A percentile compares a stretch with the other conserved stretches of the same genome.
Evolutionary conservation across 2,888 invertebrate genomes (phyloP).

Genomic region (Microctonus aethiopoides): DNA sequence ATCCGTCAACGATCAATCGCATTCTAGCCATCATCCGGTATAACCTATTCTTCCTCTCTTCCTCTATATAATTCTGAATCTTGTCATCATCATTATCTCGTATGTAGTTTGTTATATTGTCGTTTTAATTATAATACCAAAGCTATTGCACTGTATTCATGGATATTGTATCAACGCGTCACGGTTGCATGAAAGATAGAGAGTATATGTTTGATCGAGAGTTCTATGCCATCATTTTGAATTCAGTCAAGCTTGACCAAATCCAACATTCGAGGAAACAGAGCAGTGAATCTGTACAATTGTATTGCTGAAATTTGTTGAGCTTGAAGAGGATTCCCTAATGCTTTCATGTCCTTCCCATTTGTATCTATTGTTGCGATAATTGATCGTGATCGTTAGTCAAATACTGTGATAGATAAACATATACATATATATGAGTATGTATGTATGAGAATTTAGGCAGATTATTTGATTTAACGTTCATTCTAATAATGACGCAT

Average conservation of each 20-base stretch:
- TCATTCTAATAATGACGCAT: not conserved
- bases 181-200: slow-evolving; percentile 2
- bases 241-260: slow-evolving; percentile 44
- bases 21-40: slow-evolving; percentile 24
- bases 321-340: not conserved
- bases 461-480: not conserved
- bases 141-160: not conserved
- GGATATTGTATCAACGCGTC: not conserved
- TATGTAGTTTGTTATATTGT: slow-evolving; percentile 17
- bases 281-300: slow-evolving; percentile 7
- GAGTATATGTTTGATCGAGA: not conserved
- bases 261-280: slow-evolving; percentile 29
- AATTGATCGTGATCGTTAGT: slow-evolving; percentile 49
- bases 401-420: slow-evolving; percentile 40
- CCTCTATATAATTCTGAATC: not conserved
- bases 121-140: slow-evolving; percentile 8
- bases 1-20: slow-evolving; percentile 25
- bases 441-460: no score
- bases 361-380: slow-evolving; percentile 48
- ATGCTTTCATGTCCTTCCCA: slow-evolving; percentile 37
- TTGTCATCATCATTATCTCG: slow-evolving; percentile 28
- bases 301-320: slow-evolving; percentile 36
- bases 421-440: slow-evolving; percentile 12
- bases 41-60: slow-evolving; percentile 6
- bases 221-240: slow-evolving; percentile 38